These are phyloP conservation scores for Ptilonorhynchus violaceus DNA, from an alignment of 2,113 vertebrate genomes.

Conservation along the genomic window DNA sequence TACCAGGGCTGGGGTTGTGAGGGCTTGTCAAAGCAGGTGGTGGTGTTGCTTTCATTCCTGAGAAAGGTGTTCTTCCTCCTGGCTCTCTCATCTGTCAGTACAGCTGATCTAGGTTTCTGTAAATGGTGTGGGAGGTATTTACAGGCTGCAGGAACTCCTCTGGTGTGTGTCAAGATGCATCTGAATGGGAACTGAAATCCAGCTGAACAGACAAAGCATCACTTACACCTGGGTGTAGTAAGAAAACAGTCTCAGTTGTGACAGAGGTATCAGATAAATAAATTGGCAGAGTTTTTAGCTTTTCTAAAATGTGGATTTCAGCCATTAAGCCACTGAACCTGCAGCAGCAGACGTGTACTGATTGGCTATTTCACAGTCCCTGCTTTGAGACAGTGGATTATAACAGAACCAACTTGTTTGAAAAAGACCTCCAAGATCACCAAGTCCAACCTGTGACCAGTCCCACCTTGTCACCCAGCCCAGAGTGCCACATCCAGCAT, in stretches of 20 bases:
- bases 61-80: not conserved
- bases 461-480: not conserved
- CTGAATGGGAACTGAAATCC: not conserved
- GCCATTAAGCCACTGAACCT: not conserved
- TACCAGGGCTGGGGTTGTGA: not conserved
- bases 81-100: not conserved
- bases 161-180: not conserved
- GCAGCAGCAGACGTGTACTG: not conserved
- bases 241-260: not conserved
- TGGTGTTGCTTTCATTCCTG: not conserved
- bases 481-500: not conserved
- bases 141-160: not conserved
- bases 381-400: not conserved
- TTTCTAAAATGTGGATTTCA: not conserved
- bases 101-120: not conserved
- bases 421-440: not conserved
- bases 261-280: not conserved
- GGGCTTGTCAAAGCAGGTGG: not conserved
- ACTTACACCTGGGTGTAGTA: not conserved
- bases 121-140: not conserved
- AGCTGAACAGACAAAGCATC: not conserved
- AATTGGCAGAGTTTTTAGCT: not conserved
- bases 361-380: not conserved
- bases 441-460: not conserved
- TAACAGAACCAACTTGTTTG: not conserved